Evolutionary conservation across 2,797 vertebrate species (phyloP), one percentile per base, ranked within the genome.

Genomic region (Esox lucius): DNA sequence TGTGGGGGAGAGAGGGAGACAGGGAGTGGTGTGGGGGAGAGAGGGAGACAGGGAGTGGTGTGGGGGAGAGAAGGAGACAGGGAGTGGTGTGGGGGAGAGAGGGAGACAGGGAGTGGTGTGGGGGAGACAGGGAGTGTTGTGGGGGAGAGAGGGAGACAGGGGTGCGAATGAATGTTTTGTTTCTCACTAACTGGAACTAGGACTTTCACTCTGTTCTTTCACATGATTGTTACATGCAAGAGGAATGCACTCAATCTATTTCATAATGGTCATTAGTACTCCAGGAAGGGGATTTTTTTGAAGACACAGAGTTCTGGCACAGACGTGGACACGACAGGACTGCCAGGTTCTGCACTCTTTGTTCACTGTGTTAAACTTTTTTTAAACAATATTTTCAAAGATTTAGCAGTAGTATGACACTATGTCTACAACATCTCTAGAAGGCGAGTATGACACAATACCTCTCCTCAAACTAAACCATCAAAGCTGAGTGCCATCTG

Each of bases 151-250:
- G 35, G 35, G 35, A 39, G 35, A 39, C 35, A 39, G 33, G 35
- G n/a, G 74, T 65, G 68, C 24, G 22, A 79, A 72, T 68, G 5
- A 75, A 13, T n/a, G 67, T 31, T 78, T 33, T 79, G 51, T 78
- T 87, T 73, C 78, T 75, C 65, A 81, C 59, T 67, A 73, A 75
- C 72, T 73, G 81, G 51, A 74, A 80, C 74, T 78, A 61, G 46
- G 19, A 68, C 62, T 77, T 81, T 49, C 33, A 17, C 35, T 35
- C n/a, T 51, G 24, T 4, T 12, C 39, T 35, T 33, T 39, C 24
- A n/a, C 39, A 39, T 42, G 59, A 24, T 62, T 13, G 6, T 51
- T n/a, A 59, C 16, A 68, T 56, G 28, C 65, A 56, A 53, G 26
- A 31, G 7, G 22, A 53, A 33, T 51, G 53, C 19, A 33, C 7